phyloP scores from a whole-genome alignment of 2,888 invertebrate genomes.

The Prenolepis imparis region DNA sequence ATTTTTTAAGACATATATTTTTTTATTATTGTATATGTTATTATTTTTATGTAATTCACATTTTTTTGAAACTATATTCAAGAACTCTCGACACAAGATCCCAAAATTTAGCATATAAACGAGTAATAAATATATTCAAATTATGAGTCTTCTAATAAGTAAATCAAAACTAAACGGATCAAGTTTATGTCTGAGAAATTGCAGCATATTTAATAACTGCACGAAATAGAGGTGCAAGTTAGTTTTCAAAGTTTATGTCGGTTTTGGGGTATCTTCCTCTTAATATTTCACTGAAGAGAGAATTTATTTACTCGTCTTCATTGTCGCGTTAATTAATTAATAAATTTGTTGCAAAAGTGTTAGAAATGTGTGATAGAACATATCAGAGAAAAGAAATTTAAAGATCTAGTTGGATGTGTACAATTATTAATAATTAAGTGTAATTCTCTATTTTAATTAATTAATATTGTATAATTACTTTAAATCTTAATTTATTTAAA shows the following conservation, averaged over 20 bases:
- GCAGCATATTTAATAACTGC: not conserved
- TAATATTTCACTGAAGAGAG: conserved; percentile 10
- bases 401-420: not conserved
- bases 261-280: not conserved
- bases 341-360: too few relatives aligned
- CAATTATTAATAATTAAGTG: too few relatives aligned
- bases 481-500: too few relatives aligned
- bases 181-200: not conserved
- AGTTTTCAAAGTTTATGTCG: not conserved
- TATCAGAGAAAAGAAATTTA: not conserved
- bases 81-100: not conserved
- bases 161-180: not conserved
- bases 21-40: too few relatives aligned
- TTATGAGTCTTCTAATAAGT: not conserved
- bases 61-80: not conserved
- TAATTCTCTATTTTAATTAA: too few relatives aligned
- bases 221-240: not conserved
- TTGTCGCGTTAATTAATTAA: too few relatives aligned
- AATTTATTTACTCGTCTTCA: conserved; percentile 19
- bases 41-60: not conserved
- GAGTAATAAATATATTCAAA: not conserved
- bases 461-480: too few relatives aligned
- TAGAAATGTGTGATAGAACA: not conserved
- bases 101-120: not conserved
- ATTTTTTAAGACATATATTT: too few relatives aligned